Conservation (phyloP, 2,888 invertebrate genomes). For the Meghimatium bilineatum region DNA sequence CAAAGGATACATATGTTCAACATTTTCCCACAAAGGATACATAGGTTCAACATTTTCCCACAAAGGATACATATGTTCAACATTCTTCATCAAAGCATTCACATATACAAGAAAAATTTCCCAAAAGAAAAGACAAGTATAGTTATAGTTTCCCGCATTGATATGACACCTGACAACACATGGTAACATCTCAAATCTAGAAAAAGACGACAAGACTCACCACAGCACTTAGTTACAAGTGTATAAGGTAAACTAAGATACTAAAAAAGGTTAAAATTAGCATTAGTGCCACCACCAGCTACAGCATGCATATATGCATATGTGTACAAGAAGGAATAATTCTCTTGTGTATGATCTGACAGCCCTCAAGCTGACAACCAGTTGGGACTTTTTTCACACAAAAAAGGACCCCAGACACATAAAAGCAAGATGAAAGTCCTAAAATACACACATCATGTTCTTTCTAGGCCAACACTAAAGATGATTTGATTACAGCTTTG, state of each 20-base stretch:
- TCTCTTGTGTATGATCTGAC: neutral
- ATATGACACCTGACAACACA: neutral
- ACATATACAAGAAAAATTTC: neutral
- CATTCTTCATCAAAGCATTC: too few species aligned
- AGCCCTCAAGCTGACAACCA: neutral
- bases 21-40: too few species aligned
- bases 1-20: too few species aligned
- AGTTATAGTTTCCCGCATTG: neutral
- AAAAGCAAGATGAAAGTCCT: conserved; percentile 20
- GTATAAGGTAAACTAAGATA: conserved; percentile 12
- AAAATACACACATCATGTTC: neutral
- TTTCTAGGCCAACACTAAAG: neutral
- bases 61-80: too few species aligned
- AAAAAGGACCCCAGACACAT: neutral
- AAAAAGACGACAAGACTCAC: neutral
- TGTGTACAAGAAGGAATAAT: conserved; percentile 13
- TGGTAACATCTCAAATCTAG: neutral
- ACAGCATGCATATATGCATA: conserved; percentile 39
- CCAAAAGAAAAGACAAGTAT: neutral
- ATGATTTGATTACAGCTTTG: neutral
- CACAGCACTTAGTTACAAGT: neutral
- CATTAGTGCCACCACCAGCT: conserved; percentile 46
- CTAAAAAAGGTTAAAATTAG: conserved; percentile 33
- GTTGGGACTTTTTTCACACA: neutral
- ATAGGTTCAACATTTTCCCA: too few species aligned